phyloP scores from a whole-genome alignment of 2,113 vertebrate species.

The Lathamus discolor region DNA sequence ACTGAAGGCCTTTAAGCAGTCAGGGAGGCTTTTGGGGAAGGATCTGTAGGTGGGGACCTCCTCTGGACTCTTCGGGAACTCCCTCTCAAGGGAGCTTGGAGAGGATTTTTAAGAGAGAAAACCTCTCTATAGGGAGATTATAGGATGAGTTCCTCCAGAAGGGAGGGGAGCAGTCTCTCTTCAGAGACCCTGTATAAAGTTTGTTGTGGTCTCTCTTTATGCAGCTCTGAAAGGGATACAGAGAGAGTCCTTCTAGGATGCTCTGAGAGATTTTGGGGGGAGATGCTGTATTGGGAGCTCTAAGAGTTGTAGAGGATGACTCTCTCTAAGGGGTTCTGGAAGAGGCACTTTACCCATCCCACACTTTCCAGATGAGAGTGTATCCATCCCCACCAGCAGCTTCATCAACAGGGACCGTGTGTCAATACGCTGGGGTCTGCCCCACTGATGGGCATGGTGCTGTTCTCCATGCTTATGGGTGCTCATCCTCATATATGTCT shows the following conservation, averaged over 20 bases:
- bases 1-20: background rate
- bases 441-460: rapidly evolving
- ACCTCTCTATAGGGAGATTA: background rate
- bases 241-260: background rate
- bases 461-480: rapidly evolving
- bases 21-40: background rate
- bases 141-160: background rate
- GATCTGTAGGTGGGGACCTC: background rate
- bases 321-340: background rate
- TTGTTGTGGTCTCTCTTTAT: background rate
- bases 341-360: background rate
- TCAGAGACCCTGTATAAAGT: background rate
- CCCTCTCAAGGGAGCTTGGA: background rate
- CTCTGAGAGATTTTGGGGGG: background rate
- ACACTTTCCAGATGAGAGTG: background rate
- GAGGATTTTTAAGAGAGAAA: background rate
- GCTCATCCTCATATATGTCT: rapidly evolving
- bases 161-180: background rate
- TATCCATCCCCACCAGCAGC: rapidly evolving
- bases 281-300: background rate
- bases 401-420: background rate
- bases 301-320: background rate
- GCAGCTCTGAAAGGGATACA: background rate
- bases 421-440: background rate
- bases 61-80: background rate